phyloP scores from a whole-genome alignment of 2,113 vertebrate species.

The Haliaeetus leucogaster region DNA sequence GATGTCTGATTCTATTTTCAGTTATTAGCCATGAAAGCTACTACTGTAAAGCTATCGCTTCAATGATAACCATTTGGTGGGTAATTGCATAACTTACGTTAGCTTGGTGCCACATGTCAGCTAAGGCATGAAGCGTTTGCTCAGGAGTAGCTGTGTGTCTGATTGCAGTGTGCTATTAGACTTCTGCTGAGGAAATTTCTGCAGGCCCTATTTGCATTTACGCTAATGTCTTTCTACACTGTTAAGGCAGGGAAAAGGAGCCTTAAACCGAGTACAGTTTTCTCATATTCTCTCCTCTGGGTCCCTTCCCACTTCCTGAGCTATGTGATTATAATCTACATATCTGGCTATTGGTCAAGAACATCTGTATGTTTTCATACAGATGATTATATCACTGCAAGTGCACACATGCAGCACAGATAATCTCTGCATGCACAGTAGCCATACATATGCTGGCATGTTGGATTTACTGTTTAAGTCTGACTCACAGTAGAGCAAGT shows the following conservation, averaged over 20 bases:
- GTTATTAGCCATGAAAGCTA: conserved; percentile 7
- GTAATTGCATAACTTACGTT: not conserved
- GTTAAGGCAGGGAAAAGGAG: not conserved
- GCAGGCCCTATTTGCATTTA: not conserved
- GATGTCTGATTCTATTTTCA: not conserved
- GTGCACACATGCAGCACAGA: not conserved
- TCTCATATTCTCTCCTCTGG: not conserved
- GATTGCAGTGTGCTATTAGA: not conserved
- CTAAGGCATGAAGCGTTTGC: not conserved
- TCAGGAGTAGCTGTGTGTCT: not conserved
- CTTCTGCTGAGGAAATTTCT: not conserved
- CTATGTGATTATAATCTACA: not conserved
- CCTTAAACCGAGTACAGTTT: not conserved
- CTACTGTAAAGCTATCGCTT: not conserved
- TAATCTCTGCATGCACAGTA: not conserved
- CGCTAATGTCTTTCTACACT: not conserved
- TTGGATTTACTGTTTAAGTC: not conserved
- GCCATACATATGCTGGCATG: not conserved
- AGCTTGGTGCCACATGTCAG: not conserved
- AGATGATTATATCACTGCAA: not conserved
- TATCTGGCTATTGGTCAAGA: not conserved
- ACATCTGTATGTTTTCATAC: not conserved
- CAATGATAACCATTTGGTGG: not conserved
- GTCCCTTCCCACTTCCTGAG: not conserved
- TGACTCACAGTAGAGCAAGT: not conserved